Conservation (phyloP, 2,797 vertebrate species). For the Apogon talboti region DNA sequence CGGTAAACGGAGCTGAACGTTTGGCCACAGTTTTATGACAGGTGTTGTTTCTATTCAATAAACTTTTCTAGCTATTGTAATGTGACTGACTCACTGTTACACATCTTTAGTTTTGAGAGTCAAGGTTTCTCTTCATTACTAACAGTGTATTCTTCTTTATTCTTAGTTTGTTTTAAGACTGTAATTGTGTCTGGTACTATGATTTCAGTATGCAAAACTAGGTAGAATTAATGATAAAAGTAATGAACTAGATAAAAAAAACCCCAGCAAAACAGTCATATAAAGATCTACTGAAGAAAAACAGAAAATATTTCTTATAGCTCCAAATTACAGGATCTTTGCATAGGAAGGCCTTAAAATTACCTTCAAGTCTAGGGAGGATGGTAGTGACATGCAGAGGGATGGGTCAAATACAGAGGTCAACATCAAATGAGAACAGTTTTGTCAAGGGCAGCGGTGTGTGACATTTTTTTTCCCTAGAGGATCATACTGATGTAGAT, state of each 20-base stretch:
- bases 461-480: too few species aligned
- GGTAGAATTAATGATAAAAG: too few species aligned
- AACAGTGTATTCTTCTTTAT: not conserved
- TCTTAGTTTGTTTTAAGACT: conserved; percentile 11
- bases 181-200: conserved; percentile 4
- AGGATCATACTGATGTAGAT: too few species aligned
- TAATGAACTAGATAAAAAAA: too few species aligned
- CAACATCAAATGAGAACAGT: not conserved
- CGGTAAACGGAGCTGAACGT: not conserved
- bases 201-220: not conserved
- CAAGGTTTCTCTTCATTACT: conserved; percentile 7
- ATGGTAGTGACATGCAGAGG: too few species aligned
- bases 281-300: conserved; percentile 9
- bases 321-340: not conserved
- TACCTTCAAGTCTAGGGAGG: too few species aligned
- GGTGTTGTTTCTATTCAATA: too few species aligned
- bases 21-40: not conserved
- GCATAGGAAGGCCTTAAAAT: too few species aligned
- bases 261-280: too few species aligned
- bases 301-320: conserved; percentile 4
- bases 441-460: too few species aligned
- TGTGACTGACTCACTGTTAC: not conserved
- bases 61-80: too few species aligned
- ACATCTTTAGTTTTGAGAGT: not conserved
- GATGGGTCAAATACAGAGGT: too few species aligned